Percentiles rank a stretch among this genome's conserved stretches.
Conservation (phyloP, 2,797 vertebrate species). For the Myiotriccus ornatus region DNA sequence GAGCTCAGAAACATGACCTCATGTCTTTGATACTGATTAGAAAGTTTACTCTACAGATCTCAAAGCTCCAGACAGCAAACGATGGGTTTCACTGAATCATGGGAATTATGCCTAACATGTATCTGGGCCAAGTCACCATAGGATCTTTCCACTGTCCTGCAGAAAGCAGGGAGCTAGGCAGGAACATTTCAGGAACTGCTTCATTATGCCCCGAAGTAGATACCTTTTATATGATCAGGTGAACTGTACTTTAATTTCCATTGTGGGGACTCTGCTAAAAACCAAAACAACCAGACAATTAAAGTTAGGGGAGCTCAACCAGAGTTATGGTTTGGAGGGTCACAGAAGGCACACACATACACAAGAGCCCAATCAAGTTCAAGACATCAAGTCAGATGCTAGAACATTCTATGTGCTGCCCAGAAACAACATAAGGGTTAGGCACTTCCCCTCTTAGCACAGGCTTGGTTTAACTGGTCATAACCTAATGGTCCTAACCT, state of each 20-base stretch:
- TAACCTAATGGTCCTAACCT: background rate
- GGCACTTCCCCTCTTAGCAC: background rate
- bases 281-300: background rate
- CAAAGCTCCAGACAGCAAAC: background rate
- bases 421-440: background rate
- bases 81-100: background rate
- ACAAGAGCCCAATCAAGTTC: background rate
- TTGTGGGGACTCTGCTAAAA: background rate
- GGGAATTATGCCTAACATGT: background rate
- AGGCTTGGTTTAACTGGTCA: background rate
- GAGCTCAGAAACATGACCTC: background rate
- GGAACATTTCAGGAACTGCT: background rate
- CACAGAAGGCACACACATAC: fast-evolving
- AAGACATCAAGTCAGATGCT: background rate
- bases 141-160: background rate
- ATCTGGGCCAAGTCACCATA: background rate
- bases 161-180: background rate
- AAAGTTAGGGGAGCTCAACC: background rate
- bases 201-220: background rate
- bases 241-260: background rate
- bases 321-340: background rate
- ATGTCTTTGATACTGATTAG: background rate
- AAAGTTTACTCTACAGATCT: background rate
- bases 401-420: background rate
- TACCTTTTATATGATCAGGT: background rate